phyloP scores from a whole-genome alignment of 2,113 vertebrate genomes.

The Ancistrus triradiatus region DNA sequence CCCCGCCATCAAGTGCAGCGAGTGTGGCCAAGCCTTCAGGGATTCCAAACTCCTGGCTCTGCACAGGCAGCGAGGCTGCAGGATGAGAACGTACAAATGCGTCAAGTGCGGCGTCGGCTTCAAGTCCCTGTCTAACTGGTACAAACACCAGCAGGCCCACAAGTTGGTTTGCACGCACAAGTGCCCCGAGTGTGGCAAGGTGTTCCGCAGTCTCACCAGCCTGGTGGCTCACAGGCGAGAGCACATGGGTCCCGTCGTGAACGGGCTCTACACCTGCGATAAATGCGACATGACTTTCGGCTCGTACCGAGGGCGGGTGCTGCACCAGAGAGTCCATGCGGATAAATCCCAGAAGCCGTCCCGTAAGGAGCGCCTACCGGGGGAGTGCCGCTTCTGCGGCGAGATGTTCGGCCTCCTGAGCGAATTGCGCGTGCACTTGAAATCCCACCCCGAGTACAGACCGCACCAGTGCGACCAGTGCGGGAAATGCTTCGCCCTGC shows the following conservation, averaged over 20 bases:
- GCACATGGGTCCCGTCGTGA: conserved; percentile 22
- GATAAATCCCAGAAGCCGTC: conserved; percentile 38
- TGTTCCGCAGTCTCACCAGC: conserved; percentile 35
- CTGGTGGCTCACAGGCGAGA: conserved; percentile 34
- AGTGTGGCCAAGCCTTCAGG: conserved; percentile 27
- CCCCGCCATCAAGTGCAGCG: conserved; percentile 13
- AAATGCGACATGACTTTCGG: conserved; percentile 55
- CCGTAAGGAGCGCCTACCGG: conserved; percentile 33
- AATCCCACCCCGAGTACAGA: conserved; percentile 53
- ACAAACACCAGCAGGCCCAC: conserved; percentile 40
- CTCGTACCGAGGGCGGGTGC: conserved; percentile 52
- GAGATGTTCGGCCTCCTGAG: conserved; percentile 59
- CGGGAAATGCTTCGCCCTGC: conserved; percentile 55
- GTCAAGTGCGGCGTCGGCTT: conserved; percentile 41
- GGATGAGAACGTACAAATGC: conserved; percentile 40
- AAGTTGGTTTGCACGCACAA: conserved; percentile 41
- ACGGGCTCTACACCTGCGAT: conserved; percentile 53
- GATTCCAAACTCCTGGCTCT: neutral
- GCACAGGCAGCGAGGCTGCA: conserved; percentile 35
- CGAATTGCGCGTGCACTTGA: conserved; percentile 65
- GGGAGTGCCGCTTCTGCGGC: conserved; percentile 62
- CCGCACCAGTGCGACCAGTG: conserved; percentile 62
- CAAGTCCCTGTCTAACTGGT: conserved; percentile 36
- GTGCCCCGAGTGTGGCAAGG: conserved; percentile 43
- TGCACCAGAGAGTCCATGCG: conserved; percentile 53